Evolutionary conservation across 2,113 vertebrate genomes (phyloP).

Genomic region (Boulengeromyrus knoepffleri): DNA sequence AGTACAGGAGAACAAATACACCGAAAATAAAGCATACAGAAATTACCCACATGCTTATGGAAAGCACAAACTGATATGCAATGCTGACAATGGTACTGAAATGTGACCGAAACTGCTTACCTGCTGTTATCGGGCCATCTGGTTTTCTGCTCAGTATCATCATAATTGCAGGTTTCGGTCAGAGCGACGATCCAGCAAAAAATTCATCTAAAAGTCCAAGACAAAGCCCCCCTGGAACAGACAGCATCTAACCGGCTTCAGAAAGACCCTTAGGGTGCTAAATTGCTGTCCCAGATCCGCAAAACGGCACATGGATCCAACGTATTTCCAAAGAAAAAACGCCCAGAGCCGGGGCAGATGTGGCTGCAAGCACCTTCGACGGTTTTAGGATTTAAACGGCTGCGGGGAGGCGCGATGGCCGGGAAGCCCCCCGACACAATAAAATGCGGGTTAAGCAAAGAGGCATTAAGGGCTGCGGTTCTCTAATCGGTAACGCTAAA

Average conservation of each 20-base stretch:
- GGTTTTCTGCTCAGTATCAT: conserved; percentile 82
- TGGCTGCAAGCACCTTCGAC: background rate
- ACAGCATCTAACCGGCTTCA: background rate
- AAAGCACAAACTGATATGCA: background rate
- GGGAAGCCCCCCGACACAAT: background rate
- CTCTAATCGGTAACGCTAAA: background rate
- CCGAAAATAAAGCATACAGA: background rate
- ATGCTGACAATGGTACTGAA: background rate
- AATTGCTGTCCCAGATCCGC: background rate
- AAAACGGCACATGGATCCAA: background rate
- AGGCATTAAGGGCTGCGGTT: background rate
- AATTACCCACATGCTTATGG: background rate
- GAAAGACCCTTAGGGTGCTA: background rate
- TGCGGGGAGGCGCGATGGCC: background rate
- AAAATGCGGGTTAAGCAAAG: background rate
- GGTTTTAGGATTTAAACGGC: background rate
- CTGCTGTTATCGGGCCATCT: conserved; percentile 73
- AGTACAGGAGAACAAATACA: background rate
- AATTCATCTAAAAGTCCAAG: background rate
- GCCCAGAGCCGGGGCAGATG: background rate
- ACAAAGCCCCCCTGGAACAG: conserved; percentile 24
- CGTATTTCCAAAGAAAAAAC: conserved; percentile 38
- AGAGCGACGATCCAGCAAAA: conserved; percentile 55
- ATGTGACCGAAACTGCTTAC: conserved; percentile 45
- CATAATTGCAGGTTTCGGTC: conserved; percentile 47